phyloP scores from a whole-genome alignment of 1,140 invertebrate species.

The Conus ventricosus region DNA sequence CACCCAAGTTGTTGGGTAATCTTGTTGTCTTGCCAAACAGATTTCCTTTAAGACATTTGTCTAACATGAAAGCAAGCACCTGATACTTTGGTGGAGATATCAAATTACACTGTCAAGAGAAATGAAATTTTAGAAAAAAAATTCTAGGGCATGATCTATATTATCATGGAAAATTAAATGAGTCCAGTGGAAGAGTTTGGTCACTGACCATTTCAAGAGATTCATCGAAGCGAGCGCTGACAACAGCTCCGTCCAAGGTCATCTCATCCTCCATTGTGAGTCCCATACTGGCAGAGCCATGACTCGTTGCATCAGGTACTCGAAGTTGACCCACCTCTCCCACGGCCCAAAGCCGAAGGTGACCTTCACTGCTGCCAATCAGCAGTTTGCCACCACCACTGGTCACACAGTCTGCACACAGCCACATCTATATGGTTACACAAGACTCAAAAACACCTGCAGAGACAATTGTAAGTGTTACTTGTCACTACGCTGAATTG shows the following conservation, averaged over 20 bases:
- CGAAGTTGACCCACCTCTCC: slow-evolving; percentile 62
- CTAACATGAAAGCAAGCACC: too few species aligned
- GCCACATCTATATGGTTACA: neutral
- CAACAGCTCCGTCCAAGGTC: slow-evolving; percentile 69
- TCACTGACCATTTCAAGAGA: slow-evolving; percentile 70
- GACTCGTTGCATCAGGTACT: slow-evolving; percentile 47
- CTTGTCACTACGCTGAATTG: too few species aligned
- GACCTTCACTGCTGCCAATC: slow-evolving; percentile 63
- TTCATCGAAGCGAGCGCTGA: slow-evolving; percentile 71
- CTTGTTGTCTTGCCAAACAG: too few species aligned
- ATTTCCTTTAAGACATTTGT: too few species aligned
- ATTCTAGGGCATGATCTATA: too few species aligned
- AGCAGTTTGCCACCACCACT: slow-evolving; percentile 59
- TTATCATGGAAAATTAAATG: too few species aligned
- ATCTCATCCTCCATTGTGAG: slow-evolving; percentile 74
- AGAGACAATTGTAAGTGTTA: too few species aligned
- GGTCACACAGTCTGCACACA: slow-evolving; percentile 51
- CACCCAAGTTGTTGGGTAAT: too few species aligned
- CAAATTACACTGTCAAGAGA: too few species aligned
- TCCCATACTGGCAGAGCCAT: slow-evolving; percentile 43
- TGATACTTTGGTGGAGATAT: too few species aligned
- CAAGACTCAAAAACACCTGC: neutral
- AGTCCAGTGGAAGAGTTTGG: too few species aligned
- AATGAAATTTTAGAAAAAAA: too few species aligned
- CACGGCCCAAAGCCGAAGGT: slow-evolving; percentile 67